Percentiles rank a stretch among this genome's conserved stretches.
These are phyloP conservation scores for Nesoenas mayeri DNA, from an alignment of 2,113 vertebrate genomes.

Conservation along the genomic window DNA sequence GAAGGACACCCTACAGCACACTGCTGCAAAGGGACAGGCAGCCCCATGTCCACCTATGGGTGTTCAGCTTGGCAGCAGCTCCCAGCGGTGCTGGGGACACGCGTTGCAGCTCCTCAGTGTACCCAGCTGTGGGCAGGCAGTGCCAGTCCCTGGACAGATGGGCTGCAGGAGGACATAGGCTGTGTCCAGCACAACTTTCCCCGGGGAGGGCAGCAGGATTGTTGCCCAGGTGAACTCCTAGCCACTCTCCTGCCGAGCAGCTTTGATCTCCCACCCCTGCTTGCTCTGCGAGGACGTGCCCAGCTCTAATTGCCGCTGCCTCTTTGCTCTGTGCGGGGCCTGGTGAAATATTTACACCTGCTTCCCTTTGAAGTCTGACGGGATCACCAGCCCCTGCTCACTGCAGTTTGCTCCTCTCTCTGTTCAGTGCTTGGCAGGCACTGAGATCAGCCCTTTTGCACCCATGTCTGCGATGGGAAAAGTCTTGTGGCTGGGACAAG, in stretches of 20 bases:
- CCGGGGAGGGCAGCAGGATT: accelerated
- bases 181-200: accelerated
- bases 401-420: accelerated
- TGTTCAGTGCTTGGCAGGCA: accelerated
- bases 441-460: accelerated
- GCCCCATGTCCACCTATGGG: accelerated
- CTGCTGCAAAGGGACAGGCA: neutral
- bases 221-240: neutral
- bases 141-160: neutral
- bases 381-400: neutral
- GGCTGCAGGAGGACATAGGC: neutral
- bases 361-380: neutral
- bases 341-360: neutral
- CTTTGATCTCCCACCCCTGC: neutral
- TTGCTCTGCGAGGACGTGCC: accelerated
- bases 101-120: neutral
- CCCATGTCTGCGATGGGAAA: accelerated
- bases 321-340: neutral
- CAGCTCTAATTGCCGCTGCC: neutral
- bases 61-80: neutral
- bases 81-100: accelerated
- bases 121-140: accelerated
- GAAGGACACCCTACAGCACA: no score
- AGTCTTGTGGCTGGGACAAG: accelerated
- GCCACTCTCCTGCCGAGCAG: accelerated